A percentile compares a stretch with the other conserved stretches of the same genome.
Conservation (phyloP, 23 tunicate species). For the Botrylloides violaceus region DNA sequence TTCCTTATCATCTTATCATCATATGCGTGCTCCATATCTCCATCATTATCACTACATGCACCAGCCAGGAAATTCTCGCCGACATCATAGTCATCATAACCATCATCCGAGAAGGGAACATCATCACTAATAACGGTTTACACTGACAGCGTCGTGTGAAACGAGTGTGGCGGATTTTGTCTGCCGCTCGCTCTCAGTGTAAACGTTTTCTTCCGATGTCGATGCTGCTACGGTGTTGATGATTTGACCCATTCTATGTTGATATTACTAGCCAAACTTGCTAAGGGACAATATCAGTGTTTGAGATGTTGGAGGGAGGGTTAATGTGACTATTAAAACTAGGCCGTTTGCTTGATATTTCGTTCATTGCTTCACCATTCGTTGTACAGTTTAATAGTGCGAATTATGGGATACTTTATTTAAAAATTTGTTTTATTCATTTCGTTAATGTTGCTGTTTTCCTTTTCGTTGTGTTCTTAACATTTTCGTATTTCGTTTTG, state of each 20-base stretch:
- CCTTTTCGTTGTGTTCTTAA: background rate
- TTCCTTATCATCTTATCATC: conserved; percentile 17
- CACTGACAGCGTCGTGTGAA: no score
- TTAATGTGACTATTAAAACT: no score
- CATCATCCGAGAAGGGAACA: conserved; percentile 3
- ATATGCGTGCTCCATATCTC: conserved; percentile 1
- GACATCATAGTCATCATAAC: conserved; percentile 16
- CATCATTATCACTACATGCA: conserved; percentile 24
- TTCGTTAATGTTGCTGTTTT: background rate
- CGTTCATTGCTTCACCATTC: background rate
- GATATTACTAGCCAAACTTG: no score
- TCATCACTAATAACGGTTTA: no score
- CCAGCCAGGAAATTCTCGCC: conserved; percentile 14
- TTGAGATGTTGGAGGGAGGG: no score
- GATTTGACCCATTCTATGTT: no score
- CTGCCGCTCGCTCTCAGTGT: no score
- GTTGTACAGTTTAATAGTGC: conserved; percentile 1
- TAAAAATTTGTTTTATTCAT: background rate
- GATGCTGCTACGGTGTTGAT: no score
- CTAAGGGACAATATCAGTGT: no score
- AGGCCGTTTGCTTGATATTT: no score
- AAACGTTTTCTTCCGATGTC: no score
- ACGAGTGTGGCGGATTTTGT: no score
- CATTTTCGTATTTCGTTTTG: background rate
- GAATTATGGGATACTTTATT: conserved; percentile 15